A percentile compares a stretch with the other conserved stretches of the same genome.
These are phyloP conservation scores for Leptinotarsa texana DNA, from an alignment of 1,140 invertebrate genomes.

Conservation along the genomic window DNA sequence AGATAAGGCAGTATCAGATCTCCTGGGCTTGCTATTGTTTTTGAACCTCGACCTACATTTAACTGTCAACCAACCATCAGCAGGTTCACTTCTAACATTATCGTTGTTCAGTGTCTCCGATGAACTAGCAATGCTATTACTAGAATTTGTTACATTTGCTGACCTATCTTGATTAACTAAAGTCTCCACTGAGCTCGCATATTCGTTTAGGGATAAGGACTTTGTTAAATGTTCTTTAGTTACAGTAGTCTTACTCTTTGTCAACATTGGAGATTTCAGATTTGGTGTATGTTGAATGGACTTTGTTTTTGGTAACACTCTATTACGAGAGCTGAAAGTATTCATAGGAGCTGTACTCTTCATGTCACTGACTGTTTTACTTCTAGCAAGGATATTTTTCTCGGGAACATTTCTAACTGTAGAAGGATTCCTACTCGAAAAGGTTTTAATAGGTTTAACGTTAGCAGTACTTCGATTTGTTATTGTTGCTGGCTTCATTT, in stretches of 20 bases:
- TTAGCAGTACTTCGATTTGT: neutral
- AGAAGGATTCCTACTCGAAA: neutral
- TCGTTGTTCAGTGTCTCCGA: conserved; percentile 60
- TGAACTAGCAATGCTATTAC: conserved; percentile 64
- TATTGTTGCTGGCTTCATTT: conserved; percentile 33
- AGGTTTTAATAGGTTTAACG: conserved; percentile 15
- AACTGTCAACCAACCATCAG: conserved; percentile 70
- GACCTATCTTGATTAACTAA: conserved; percentile 60
- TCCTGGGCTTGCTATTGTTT: conserved; percentile 48
- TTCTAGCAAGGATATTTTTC: conserved; percentile 53
- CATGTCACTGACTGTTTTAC: conserved; percentile 58
- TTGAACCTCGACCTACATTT: conserved; percentile 62
- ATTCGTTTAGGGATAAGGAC: conserved; percentile 44
- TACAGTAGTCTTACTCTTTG: conserved; percentile 44
- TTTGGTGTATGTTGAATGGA: conserved; percentile 5
- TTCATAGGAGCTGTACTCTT: conserved; percentile 3
- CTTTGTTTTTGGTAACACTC: conserved; percentile 4
- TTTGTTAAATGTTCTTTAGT: conserved; percentile 43
- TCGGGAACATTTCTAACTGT: neutral
- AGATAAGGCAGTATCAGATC: conserved; percentile 57
- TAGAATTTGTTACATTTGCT: conserved; percentile 55
- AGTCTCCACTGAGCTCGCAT: conserved; percentile 60
- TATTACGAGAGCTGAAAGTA: neutral
- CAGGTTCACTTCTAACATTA: conserved; percentile 58
- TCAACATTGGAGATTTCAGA: conserved; percentile 22